phyloP scores from a whole-genome alignment of 2,888 invertebrate genomes.

The Gymnoscelis rufifasciata region DNA sequence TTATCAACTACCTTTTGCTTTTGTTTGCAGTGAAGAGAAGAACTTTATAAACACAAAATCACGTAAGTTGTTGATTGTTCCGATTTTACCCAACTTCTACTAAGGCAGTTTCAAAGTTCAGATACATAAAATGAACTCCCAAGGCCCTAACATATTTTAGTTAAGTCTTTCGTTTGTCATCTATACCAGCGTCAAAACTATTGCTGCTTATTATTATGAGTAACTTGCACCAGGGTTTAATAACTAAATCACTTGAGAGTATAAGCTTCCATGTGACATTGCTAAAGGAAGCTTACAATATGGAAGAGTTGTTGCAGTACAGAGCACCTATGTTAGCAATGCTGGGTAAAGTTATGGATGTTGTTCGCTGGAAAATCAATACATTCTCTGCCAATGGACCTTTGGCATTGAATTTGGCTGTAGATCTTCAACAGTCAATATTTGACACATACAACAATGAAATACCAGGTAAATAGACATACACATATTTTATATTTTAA shows the following conservation, averaged over 20 bases:
- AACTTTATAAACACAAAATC: no score
- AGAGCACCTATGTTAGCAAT: constrained; percentile 64
- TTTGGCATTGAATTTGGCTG: constrained; percentile 43
- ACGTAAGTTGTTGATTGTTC: no score
- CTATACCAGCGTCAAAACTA: constrained; percentile 48
- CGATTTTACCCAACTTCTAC: no score
- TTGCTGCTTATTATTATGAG: constrained; percentile 62
- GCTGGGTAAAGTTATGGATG: constrained; percentile 60
- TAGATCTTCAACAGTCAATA: constrained; percentile 49
- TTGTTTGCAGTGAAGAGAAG: no score
- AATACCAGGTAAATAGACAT: constrained; percentile 55
- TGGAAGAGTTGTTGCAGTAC: constrained; percentile 50
- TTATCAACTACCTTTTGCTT: no score
- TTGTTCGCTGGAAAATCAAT: constrained; percentile 55
- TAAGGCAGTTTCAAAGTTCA: no score
- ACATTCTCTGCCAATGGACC: constrained; percentile 46
- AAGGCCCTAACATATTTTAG: no score
- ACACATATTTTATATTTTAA: no score
- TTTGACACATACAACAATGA: constrained; percentile 44
- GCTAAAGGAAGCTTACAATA: constrained; percentile 41
- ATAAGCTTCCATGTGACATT: constrained; percentile 50
- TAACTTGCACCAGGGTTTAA: constrained; percentile 51
- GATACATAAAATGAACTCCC: no score
- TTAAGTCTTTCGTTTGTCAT: no score
- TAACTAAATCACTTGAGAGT: constrained; percentile 40